Evolutionary conservation across 2,888 invertebrate genomes (phyloP), one percentile per base, ranked within the genome.

Genomic region (Andrena chrysosceles): DNA sequence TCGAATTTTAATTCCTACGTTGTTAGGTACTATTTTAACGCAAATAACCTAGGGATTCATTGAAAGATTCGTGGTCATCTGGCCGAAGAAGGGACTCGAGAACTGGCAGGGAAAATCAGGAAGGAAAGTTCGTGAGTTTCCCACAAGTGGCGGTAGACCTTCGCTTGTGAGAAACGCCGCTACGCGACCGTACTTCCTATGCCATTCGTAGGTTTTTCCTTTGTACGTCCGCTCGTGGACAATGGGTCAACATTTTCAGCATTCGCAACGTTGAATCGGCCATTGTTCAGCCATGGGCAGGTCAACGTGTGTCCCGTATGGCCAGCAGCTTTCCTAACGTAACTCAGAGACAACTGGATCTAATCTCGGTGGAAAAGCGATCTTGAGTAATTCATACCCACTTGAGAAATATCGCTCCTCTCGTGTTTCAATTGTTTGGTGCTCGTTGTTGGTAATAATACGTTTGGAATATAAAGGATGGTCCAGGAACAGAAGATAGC

Each of bases 201-300:
- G 76, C 73, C 82, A 71, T 82, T 83, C 85, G 79, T 83, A 66
- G 64, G 26, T 68, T 86, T 83, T 83, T 66, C 81, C 68, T 59
- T 81, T 83, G 79, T 72, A 59, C 49, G 70, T 59, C 69, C 52
- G 49, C 64, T 26, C 3, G 68, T 66, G 85, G 84, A 89, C 89
- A 89, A 89, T 89, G 78, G 81, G 5, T 75, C 74, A 87, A 83
- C 85, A 86, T 87, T 84, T 89, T 85, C 88, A 86, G 85, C 85
- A 85, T 81, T 86, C 87, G 86, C 81, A 87, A 89, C 85, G 85
- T 86, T 87, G 86, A 87, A 88, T 84, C 75, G 74, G 23, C 78
- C 81, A 88, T 87, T 87, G 85, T 89, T 77, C 85, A 64, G n/a
- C 29, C 20, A 72, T 52, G 81, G 78, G 73, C 85, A 77, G 87